Base-by-base conservation (phyloP, 2,113 vertebrate genomes). In the Hemibagrus wyckioides region DNA sequence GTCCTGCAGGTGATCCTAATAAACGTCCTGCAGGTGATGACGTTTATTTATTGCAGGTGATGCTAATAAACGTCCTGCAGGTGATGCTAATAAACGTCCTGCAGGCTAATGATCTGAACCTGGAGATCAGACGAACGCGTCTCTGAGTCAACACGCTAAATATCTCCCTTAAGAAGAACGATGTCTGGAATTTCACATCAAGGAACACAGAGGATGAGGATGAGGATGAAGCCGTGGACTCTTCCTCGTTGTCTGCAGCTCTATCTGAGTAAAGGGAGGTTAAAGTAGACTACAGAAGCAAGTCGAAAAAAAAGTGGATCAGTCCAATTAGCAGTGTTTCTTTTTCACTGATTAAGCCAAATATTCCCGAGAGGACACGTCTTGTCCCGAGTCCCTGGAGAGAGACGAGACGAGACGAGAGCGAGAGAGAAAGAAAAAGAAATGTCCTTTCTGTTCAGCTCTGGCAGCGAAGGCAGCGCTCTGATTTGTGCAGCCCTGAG, bases 401-500 rank as follows among this genome's bases (percentile, higher is more conserved):
- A 77, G 56, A 76, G 67, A 57, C 23, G 33, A 56, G 65, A 39
- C 28, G 1, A 48, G 11, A 48, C 2, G 39, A 48, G 39, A 63
- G 59, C 14, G 39, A 82, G 33, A 8, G 84, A 65, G 88, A 81
- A 71, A 84, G 59, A 77, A 28, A 86, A 23, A 81, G 84, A 86
- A 73, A 86, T 75, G 67, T 92, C 93, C 92, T 95, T 91, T 92
- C 92, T 61, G 36, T 41, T 82, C 75, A 90, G 82, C 90, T 3
- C 83, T 76, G 54, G 89, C 82, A 88, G 91, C 89, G 92, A 93
- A 92, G 86, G 89, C 80, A 80, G 61, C 85, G 76, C 91, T 94
- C 92, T 92, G 93, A 95, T 94, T 94, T 93, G 90, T 90, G 8
- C 80, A 75, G 90, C 91, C 88, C 92, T 91, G 65, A 88, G 89